Percentiles rank a stretch among this genome's conserved stretches.
phyloP scores from a whole-genome alignment of 2,888 invertebrate species.

The Adela reaumurella region DNA sequence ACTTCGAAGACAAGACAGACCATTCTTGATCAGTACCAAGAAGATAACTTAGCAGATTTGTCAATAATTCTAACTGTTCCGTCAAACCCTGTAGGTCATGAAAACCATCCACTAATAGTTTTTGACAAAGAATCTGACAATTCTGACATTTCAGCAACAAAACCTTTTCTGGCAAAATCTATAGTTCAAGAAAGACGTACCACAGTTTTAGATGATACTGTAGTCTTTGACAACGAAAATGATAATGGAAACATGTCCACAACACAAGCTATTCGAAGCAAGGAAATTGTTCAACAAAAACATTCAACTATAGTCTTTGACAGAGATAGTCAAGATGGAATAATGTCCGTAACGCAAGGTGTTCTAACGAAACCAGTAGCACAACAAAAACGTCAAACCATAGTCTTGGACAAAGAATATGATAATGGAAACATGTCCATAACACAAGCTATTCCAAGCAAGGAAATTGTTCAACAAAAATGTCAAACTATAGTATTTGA shows the following conservation, averaged over 20 bases:
- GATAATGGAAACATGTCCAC: conserved; percentile 4
- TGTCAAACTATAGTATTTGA: conserved; percentile 14
- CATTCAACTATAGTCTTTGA: conserved; percentile 16
- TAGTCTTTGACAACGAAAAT: conserved; percentile 2
- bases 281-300: conserved; percentile 6
- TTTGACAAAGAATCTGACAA: conserved; percentile 15
- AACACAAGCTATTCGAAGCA: not conserved
- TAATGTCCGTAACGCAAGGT: conserved; percentile 18
- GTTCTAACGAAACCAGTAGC: no score
- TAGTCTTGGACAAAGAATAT: conserved; percentile 13
- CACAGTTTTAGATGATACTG: no score
- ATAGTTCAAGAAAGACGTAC: not conserved
- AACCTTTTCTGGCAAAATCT: conserved; percentile 12
- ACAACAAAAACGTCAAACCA: conserved; percentile 13
- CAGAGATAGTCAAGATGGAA: conserved; percentile 12
- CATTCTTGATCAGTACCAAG: no score
- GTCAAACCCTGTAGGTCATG: conserved; percentile 3
- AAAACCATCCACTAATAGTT: conserved; percentile 16
- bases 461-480: conserved; percentile 4
- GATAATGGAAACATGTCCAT: conserved; percentile 15
- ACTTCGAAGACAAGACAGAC: no score
- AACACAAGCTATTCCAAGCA: conserved; percentile 15
- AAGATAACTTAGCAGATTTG: not conserved
- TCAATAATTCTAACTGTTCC: not conserved
- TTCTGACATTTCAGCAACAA: conserved; percentile 19